phyloP scores from a whole-genome alignment of 1,140 invertebrate species.

The Caenorhabditis briggsae region DNA sequence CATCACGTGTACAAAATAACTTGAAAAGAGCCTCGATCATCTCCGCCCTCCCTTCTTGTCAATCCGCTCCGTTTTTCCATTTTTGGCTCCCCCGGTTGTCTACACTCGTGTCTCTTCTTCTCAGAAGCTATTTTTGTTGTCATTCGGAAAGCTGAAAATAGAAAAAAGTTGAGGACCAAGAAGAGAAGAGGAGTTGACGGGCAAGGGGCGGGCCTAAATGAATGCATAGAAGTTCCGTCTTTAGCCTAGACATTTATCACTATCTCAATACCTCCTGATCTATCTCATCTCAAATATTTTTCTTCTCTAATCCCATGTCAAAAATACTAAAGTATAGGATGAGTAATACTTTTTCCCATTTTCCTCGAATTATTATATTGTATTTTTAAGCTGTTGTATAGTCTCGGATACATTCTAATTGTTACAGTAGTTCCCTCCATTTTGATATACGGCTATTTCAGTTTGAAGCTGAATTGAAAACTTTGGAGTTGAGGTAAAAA shows the following conservation, averaged over 20 bases:
- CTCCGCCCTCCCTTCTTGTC: slow-evolving; percentile 17
- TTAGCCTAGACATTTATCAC: not conserved
- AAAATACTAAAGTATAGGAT: not conserved
- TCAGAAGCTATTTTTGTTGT: slow-evolving; percentile 5
- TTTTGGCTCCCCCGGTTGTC: not conserved
- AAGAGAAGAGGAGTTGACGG: not conserved
- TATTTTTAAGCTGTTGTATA: not conserved
- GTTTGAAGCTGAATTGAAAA: no score
- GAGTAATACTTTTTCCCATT: not conserved
- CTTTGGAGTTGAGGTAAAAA: no score
- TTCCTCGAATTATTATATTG: not conserved
- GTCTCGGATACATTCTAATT: not conserved
- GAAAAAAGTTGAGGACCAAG: not conserved
- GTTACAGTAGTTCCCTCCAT: not conserved
- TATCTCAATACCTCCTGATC: slow-evolving; percentile 2
- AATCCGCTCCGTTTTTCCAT: slow-evolving; percentile 27
- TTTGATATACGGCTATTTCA: no score
- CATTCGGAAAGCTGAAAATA: slow-evolving; percentile 42
- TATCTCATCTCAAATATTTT: not conserved
- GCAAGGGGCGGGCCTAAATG: not conserved
- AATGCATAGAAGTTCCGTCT: not conserved
- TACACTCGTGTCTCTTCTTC: not conserved
- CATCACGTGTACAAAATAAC: slow-evolving; percentile 13
- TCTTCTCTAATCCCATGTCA: not conserved
- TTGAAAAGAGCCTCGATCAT: slow-evolving; percentile 27